Evolutionary conservation across 1,140 invertebrate genomes (phyloP).

Genomic region (Zaprionus taronus): DNA sequence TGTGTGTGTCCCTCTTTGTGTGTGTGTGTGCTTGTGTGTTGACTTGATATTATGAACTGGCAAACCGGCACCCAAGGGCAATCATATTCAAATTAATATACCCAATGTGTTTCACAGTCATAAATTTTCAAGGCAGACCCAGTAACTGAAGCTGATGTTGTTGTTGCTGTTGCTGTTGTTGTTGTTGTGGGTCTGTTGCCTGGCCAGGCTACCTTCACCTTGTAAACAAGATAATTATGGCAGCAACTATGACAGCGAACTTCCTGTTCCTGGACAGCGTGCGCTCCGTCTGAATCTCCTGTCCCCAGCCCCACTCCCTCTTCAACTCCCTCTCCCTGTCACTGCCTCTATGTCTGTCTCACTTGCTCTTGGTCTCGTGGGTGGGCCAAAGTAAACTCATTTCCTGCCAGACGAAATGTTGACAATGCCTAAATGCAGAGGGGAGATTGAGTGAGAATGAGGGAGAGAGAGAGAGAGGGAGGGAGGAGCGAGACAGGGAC

Average conservation of each 20-base stretch:
- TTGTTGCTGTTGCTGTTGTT: conserved; percentile 40
- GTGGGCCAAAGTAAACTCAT: conserved; percentile 72
- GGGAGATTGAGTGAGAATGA: not conserved
- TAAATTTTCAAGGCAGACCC: conserved; percentile 67
- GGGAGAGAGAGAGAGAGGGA: not conserved
- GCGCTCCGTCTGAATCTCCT: not conserved
- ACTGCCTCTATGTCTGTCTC: not conserved
- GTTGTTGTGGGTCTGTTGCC: conserved; percentile 24
- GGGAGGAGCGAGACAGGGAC: not conserved
- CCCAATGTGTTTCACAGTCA: conserved; percentile 79
- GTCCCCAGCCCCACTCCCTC: not conserved
- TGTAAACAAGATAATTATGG: conserved; percentile 83
- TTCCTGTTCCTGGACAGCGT: conserved; percentile 63
- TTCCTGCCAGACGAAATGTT: conserved; percentile 76
- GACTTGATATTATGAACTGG: conserved; percentile 72
- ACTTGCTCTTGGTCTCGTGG: conserved; percentile 16
- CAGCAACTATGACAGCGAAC: conserved; percentile 81
- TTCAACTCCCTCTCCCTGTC: not conserved
- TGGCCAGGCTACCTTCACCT: conserved; percentile 71
- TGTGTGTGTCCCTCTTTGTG: conserved; percentile 1
- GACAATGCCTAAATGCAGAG: conserved; percentile 57
- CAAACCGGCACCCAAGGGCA: conserved; percentile 60
- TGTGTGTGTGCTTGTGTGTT: conserved; percentile 49
- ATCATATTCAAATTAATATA: conserved; percentile 84
- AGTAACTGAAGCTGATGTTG: conserved; percentile 11